These are phyloP conservation scores for Ennomos erosarius DNA, from an alignment of 2,888 invertebrate species.

Conservation along the genomic window DNA sequence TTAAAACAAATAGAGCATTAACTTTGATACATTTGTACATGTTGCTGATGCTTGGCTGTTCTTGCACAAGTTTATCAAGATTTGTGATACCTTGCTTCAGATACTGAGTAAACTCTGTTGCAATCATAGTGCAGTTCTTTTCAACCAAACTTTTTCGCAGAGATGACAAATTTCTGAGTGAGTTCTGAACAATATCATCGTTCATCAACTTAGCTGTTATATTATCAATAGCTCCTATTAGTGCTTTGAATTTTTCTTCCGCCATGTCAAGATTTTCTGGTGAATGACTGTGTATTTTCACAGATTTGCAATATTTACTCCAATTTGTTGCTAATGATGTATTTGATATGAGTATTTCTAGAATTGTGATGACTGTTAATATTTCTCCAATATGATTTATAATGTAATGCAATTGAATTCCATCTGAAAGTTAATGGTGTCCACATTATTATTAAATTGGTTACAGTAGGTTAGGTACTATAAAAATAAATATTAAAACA, in stretches of 20 bases:
- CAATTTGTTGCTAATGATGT: conserved; percentile 85
- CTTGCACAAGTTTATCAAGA: conserved; percentile 83
- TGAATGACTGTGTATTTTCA: conserved; percentile 88
- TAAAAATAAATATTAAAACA: not conserved
- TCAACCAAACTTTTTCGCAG: conserved; percentile 75
- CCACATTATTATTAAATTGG: conserved; percentile 11
- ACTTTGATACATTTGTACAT: conserved; percentile 87
- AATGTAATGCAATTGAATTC: conserved; percentile 76
- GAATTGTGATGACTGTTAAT: conserved; percentile 86
- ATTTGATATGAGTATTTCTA: conserved; percentile 86
- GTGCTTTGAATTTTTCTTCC: conserved; percentile 86
- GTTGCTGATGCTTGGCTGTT: conserved; percentile 80
- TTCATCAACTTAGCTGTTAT: conserved; percentile 88
- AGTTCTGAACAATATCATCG: conserved; percentile 89
- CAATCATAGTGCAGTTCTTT: conserved; percentile 71
- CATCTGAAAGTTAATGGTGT: conserved; percentile 61
- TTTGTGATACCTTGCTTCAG: conserved; percentile 86
- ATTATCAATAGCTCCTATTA: conserved; percentile 89
- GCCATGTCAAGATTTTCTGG: conserved; percentile 86
- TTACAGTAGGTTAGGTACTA: not conserved
- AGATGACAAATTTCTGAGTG: conserved; percentile 71
- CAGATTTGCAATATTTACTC: conserved; percentile 90
- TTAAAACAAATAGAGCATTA: conserved; percentile 88
- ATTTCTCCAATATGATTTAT: conserved; percentile 87
- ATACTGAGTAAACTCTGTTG: conserved; percentile 88